phyloP scores from a whole-genome alignment of 2,888 invertebrate genomes.

The Pardosa pseudoannulata region DNA sequence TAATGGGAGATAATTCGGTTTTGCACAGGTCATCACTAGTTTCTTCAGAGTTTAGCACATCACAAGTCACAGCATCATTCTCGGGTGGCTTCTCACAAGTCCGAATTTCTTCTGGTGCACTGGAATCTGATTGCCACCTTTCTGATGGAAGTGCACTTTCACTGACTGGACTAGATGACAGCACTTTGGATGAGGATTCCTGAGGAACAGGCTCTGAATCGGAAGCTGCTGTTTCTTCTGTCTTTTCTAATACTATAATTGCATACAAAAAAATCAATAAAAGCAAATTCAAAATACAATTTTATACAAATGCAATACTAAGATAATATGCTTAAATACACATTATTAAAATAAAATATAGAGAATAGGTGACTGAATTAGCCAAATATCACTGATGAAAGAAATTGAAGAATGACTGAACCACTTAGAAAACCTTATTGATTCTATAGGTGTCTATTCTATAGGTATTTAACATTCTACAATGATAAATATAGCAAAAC shows the following conservation, averaged over 20 bases:
- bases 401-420: no score
- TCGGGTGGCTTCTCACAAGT: constrained; percentile 49
- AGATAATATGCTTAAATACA: no score
- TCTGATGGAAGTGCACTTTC: constrained; percentile 30
- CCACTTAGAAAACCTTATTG: no score
- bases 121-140: constrained; percentile 21
- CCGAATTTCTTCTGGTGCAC: constrained; percentile 24
- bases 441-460: no score
- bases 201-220: constrained; percentile 23
- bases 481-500: no score
- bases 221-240: constrained; percentile 42
- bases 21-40: background rate
- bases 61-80: constrained; percentile 51
- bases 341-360: no score
- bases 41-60: constrained; percentile 38
- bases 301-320: no score
- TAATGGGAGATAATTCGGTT: background rate
- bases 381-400: no score
- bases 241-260: constrained; percentile 60
- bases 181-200: constrained; percentile 24
- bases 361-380: no score
- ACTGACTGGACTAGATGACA: constrained; percentile 53
- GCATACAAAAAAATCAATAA: background rate
- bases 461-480: no score
- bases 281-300: background rate